A percentile compares a stretch with the other conserved stretches of the same genome.
Evolutionary conservation across 2,888 invertebrate species (phyloP).

Genomic region (Aplocera efformata): DNA sequence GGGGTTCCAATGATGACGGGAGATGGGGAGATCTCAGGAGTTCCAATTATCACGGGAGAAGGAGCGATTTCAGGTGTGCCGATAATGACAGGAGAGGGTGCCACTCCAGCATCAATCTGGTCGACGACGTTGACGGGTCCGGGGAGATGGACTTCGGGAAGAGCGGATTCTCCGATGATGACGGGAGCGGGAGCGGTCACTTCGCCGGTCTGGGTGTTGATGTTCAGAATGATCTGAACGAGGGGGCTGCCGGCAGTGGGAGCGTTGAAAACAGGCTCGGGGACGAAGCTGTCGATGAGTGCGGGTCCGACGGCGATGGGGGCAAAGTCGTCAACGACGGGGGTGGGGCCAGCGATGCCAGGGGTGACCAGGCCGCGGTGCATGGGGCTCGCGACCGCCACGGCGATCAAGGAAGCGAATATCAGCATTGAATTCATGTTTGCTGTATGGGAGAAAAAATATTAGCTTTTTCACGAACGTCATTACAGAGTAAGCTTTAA

Average conservation of each 20-base stretch:
- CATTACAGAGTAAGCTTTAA: no score
- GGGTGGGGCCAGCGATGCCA: constrained; percentile 24
- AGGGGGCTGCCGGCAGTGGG: constrained; percentile 29
- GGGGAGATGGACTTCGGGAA: constrained; percentile 16
- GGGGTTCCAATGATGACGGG: constrained; percentile 20
- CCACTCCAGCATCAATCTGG: no score
- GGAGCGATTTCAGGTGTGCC: constrained; percentile 11
- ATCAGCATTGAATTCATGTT: constrained; percentile 43
- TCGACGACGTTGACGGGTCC: constrained; percentile 10
- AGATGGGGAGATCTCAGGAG: constrained; percentile 7
- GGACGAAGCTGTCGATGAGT: constrained; percentile 14
- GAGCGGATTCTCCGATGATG: constrained; percentile 8
- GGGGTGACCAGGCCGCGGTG: constrained; percentile 26
- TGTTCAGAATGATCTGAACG: constrained; percentile 45
- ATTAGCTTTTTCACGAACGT: neutral
- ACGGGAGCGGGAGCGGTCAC: constrained; percentile 22
- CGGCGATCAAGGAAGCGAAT: constrained; percentile 37
- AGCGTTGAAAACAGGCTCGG: constrained; percentile 17
- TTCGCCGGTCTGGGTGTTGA: constrained; percentile 29
- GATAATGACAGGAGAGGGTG: neutral
- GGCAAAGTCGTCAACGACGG: constrained; percentile 16
- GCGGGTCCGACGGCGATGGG: constrained; percentile 26
- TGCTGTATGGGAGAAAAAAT: constrained; percentile 20
- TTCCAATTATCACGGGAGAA: constrained; percentile 22
- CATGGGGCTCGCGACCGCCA: constrained; percentile 40